phyloP scores from a whole-genome alignment of 2,113 vertebrate genomes.

The Leucopsar rothschildi region DNA sequence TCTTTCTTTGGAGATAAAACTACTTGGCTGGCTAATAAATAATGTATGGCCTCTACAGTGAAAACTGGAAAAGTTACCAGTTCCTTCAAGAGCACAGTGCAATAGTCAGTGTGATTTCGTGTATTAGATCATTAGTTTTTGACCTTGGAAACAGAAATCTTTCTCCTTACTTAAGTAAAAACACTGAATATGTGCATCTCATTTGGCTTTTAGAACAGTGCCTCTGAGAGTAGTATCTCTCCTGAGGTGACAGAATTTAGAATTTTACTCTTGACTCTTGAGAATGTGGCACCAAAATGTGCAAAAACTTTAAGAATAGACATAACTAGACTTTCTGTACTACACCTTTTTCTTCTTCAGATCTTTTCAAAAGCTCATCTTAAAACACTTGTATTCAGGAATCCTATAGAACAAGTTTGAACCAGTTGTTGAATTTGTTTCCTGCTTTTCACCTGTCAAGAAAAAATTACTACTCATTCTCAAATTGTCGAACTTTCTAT shows the following conservation, averaged over 20 bases:
- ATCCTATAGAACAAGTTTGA: neutral
- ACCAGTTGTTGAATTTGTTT: neutral
- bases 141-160: neutral
- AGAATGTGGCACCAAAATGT: neutral
- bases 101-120: neutral
- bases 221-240: neutral
- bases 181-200: neutral
- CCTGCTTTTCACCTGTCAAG: neutral
- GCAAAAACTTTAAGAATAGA: neutral
- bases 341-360: neutral
- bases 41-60: neutral
- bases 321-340: neutral
- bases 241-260: neutral
- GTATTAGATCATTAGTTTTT: neutral
- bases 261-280: neutral
- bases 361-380: neutral
- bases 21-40: neutral
- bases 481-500: neutral
- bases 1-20: constrained; percentile 10
- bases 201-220: neutral
- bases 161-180: neutral
- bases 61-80: neutral
- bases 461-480: neutral
- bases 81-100: neutral
- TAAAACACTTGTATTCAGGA: neutral